Base-by-base conservation (phyloP, 2,113 vertebrate genomes). In the Astur gentilis region DNA sequence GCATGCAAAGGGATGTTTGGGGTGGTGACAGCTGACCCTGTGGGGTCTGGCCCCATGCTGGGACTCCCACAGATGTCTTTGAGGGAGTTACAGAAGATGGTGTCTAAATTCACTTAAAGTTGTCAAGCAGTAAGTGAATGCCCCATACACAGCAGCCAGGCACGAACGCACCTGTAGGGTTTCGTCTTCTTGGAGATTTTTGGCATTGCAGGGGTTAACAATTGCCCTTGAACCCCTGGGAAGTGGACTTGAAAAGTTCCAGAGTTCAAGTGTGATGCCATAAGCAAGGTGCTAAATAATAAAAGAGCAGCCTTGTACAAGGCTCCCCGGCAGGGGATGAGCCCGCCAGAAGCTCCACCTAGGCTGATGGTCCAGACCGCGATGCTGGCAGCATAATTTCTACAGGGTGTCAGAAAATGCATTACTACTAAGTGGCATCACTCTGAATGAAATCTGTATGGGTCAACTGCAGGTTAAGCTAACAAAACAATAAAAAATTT, bases 401-500 rank as follows among this genome's bases (percentile, higher is more conserved):
- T 96, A 75, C 90, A 83, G 95, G 95, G 96, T 97, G 91, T 98
- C 96, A 97, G 96, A 96, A 97, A 97, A 95, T 89, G 95, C 96
- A 97, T 95, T 95, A 94, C 93, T 91, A 82, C 66, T 94, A 95
- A 97, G 91, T 96, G 87, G 70, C 90, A 81, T 16, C 81, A 65
- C 86, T 97, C 95, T 90, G 95, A 97, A 97, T 97, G 93, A 98
- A 98, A 98, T 98, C 91, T 79, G 95, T 88, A 97, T 71, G 97
- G 98, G 98, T 98, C 98, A 98, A 70, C 96, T 97, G 97, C 97
- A 98, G 98, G 97, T 97, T 98, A 98, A 97, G 95, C 96, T 98
- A 98, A 98, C 87, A 97, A 96, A 98, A 97, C 92, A 97, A 98
- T 98, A 96, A 98, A 98, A 98, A 98, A 97, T 98, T 97, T 97